Conservation (phyloP, 2,797 vertebrate genomes). For the Zenarchopterus dispar region DNA sequence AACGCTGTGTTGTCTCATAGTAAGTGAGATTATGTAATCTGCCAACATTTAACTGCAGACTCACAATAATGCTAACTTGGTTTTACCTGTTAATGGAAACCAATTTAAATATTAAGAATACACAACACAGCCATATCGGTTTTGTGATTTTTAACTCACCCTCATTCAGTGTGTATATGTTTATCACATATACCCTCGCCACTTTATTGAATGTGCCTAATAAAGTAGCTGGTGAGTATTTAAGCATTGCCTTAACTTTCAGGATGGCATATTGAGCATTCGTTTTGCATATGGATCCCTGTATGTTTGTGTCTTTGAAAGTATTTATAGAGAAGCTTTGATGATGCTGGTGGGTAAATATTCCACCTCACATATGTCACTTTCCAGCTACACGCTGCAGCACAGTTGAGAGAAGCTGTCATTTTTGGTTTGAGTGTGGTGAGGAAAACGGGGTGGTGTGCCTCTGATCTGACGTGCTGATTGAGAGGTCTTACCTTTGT, state of each 20-base stretch:
- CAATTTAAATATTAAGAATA: too few relatives aligned
- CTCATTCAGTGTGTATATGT: background rate
- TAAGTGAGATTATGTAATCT: too few relatives aligned
- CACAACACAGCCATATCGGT: too few relatives aligned
- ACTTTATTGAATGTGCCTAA: too few relatives aligned
- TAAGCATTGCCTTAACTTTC: slow-evolving; percentile 7
- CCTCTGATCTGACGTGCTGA: slow-evolving; percentile 32
- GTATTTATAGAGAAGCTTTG: slow-evolving; percentile 75
- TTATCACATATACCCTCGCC: too few relatives aligned
- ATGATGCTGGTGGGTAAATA: slow-evolving; percentile 63
- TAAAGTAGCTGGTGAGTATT: too few relatives aligned
- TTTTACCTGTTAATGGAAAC: too few relatives aligned
- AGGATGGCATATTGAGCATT: slow-evolving; percentile 35
- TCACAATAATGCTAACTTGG: too few relatives aligned
- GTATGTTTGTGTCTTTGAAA: slow-evolving; percentile 55
- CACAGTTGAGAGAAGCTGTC: slow-evolving; percentile 41
- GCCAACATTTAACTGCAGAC: too few relatives aligned
- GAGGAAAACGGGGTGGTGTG: slow-evolving; percentile 20
- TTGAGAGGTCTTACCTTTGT: slow-evolving; percentile 26
- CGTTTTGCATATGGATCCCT: slow-evolving; percentile 65
- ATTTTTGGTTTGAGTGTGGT: slow-evolving; percentile 22
- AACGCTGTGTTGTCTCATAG: too few relatives aligned
- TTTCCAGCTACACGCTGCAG: slow-evolving; percentile 42
- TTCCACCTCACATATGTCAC: slow-evolving; percentile 55
- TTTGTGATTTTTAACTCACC: background rate